phyloP scores from a whole-genome alignment of 1,140 invertebrate species.

The Stenopsyche tienmushanensis region DNA sequence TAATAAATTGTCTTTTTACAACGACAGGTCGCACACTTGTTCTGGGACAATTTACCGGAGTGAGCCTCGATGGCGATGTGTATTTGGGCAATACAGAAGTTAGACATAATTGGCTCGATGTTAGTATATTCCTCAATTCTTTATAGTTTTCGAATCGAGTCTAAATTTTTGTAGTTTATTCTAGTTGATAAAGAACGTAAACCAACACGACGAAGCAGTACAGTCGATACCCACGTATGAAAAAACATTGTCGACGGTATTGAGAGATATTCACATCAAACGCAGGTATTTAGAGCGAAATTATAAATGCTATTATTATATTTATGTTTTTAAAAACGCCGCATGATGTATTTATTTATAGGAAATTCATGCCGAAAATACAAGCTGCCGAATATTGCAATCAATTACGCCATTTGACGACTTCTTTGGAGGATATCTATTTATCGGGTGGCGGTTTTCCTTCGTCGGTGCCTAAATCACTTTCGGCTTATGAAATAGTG shows the following conservation, averaged over 20 bases:
- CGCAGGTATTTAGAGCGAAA: conserved; percentile 62
- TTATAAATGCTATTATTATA: conserved; percentile 15
- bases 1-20: no score
- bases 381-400: conserved; percentile 80
- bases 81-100: conserved; percentile 89
- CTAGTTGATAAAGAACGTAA: conserved; percentile 80
- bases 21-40: conserved; percentile 71
- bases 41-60: conserved; percentile 84
- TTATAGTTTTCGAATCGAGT: neutral
- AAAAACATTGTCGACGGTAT: conserved; percentile 76
- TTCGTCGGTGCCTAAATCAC: conserved; percentile 65
- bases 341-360: no score
- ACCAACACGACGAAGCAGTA: conserved; percentile 71
- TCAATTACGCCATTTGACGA: conserved; percentile 78
- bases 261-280: conserved; percentile 79
- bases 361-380: conserved; percentile 88
- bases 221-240: conserved; percentile 78
- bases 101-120: conserved; percentile 85
- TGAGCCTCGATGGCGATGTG: conserved; percentile 83
- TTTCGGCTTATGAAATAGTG: conserved; percentile 80
- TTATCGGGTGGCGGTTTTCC: conserved; percentile 68
- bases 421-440: conserved; percentile 78
- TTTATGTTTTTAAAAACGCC: conserved; percentile 8
- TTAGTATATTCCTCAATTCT: conserved; percentile 50
- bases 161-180: conserved; percentile 15